Evolutionary conservation across 2,113 vertebrate genomes (phyloP), one percentile per base, ranked within the genome.

Genomic region (Phalacrocorax carbo): DNA sequence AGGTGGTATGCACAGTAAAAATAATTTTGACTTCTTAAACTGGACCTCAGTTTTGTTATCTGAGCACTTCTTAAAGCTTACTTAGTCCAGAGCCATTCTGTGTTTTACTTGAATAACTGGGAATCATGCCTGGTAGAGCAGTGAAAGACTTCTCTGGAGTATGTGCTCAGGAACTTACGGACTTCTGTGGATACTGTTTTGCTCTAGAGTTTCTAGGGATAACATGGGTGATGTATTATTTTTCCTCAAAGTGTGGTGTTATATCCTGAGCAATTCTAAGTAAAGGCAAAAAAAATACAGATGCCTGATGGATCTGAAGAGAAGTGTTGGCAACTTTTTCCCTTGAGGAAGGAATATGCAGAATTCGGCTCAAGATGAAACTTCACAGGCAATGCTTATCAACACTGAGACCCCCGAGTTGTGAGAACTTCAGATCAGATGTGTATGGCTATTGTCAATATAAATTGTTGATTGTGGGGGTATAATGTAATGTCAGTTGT

Each of bases 401-500:
- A 40, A 1, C n/a, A 55, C 36, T 46, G 58, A 73, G 58, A 30
- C 42, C 44, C 71, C 25, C 0, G 4, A 16, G 30, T 2, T 82
- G 75, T 23, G 81, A 79, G 61, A 70, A 52, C 44, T 3, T 5
- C 75, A 78, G n/a, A 13, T 64, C 49, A 49, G 68, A 15, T 44
- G 20, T 27, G 11, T 58, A 66, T 22, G 29, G 58, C 78, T 73
- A 0, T 70, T 70, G 68, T 34, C 27, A 17, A 0, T 54, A 1
- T 11, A 9, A 52, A 21, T 14, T 5, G 12, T 17, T 52, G 58
- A 5, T 82, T 0, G 0, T 29, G 30, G n/a, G 5, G 7, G 5
- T 32, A 4, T 61, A 36, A 58, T 9, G 5, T 38, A 61, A 15
- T 11, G 16, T 72, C 25, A 27, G 14, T 2, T 76, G 29, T 57